Evolutionary conservation across 1,140 invertebrate genomes (phyloP), one percentile per base, ranked within the genome.

Genomic region (Drosophila burlai): DNA sequence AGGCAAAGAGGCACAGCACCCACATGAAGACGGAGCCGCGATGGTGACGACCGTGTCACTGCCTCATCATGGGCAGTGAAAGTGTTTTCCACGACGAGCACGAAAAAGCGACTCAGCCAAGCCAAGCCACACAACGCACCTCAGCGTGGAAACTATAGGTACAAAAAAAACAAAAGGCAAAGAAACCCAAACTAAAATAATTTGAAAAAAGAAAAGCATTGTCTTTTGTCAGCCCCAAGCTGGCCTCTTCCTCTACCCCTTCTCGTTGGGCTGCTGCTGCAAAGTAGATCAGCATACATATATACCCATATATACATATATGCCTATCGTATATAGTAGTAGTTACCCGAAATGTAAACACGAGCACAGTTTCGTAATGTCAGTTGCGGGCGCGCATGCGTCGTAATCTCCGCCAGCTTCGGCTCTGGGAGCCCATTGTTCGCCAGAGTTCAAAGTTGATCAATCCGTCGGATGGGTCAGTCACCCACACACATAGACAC

Each of bases 11-110:
- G 73, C 72, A 76, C 58, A 82, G 81, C 79, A 79, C 66, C 54
- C 54, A 63, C 64, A 59, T 75, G 71, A 72, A 78, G 59, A 76
- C 69, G 38, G 62, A 63, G 62, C 58, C 58, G 58, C 60, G 64
- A 43, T 49, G 83, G 84, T 68, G 67, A 69, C 67, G 67, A 73
- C 71, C 85, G 85, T 85, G 85, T 91, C 85, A 90, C 82, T 90
- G 86, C 79, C 85, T 85, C 81, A 73, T 85, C 81, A 90, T 85
- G 71, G 74, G 82, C 79, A 90, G 85, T 90, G 85, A 90, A 90
- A 90, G 85, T 90, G 85, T 90, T 90, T 90, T 90, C 85, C 85
- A 90, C 81, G 79, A 82, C 79, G 58, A 76, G 75, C 69, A 40
- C 45, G 52, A 68, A 45, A 59, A 43, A 49, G 52, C 38, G 68